Conservation (phyloP, 2,113 vertebrate genomes). For the Alligator mississippiensis region DNA sequence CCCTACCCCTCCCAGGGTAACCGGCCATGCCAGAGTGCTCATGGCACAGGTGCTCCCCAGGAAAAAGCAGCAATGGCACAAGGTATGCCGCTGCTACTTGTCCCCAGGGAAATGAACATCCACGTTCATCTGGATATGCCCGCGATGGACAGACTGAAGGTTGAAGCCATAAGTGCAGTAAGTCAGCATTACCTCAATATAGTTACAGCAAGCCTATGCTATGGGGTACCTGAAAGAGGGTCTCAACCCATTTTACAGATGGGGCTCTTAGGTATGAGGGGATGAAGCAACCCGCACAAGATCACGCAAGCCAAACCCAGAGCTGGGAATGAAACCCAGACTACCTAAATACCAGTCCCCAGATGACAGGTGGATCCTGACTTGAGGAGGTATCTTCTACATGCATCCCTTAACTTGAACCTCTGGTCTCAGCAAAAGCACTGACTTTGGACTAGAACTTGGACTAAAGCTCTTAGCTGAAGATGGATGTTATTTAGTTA, state of each 20-base stretch:
- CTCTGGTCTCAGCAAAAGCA: neutral
- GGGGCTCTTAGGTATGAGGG: neutral
- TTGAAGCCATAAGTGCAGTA: neutral
- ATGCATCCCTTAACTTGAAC: neutral
- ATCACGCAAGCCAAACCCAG: neutral
- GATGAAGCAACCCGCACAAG: neutral
- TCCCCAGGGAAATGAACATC: too few species aligned
- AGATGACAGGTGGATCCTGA: neutral
- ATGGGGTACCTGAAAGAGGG: neutral
- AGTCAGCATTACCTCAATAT: neutral
- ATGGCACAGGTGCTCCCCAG: too few species aligned
- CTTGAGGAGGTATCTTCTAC: neutral
- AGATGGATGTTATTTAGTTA: slow-evolving; percentile 35
- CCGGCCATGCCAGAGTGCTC: too few species aligned
- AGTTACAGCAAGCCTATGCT: neutral
- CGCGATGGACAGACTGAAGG: neutral
- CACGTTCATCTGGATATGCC: too few species aligned
- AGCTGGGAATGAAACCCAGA: neutral
- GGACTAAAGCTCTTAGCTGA: neutral
- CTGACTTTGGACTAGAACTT: slow-evolving; percentile 18
- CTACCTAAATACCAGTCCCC: neutral
- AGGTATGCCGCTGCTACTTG: too few species aligned
- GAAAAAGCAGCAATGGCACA: too few species aligned
- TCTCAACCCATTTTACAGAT: neutral
- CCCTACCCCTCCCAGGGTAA: too few species aligned